Evolutionary conservation across 2,797 vertebrate genomes (phyloP), one percentile per base, ranked within the genome.

Genomic region (Anableps anableps): DNA sequence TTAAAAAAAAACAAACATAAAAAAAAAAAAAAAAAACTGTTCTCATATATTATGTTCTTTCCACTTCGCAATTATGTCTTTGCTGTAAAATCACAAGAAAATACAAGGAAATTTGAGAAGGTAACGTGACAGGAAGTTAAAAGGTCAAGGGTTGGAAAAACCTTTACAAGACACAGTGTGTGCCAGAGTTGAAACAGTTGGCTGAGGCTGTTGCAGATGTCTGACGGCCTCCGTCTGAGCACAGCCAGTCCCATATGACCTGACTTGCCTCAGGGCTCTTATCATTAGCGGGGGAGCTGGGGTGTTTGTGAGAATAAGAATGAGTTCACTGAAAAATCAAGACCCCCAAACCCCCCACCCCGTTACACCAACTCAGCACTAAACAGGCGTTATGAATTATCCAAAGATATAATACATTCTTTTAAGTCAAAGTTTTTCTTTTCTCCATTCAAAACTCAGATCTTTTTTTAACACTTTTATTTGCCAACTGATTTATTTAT

Each of bases 281-380:
- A 90, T 92, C 89, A 94, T 93, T 91, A 94, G 91, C 75, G 80
- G 77, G 68, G 84, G 83, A 85, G 84, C 72, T 75, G 66, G 83
- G 84, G 88, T 86, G 88, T 87, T 83, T 78, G 80, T 89, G 88
- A 91, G 88, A 88, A 92, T 88, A 91, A 81, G 86, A 91, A 93
- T 91, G 88, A 91, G 94, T 95, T 95, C 92, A 93, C 71, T 45
- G 80, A 88, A 79, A 91, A 94, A 92, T 94, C 93, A 94, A 77
- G 81, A 89, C 78, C 84, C 74, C 41, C 58, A 64, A 43, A 50
- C 58, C 9, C 78, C n/a, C 53, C 29, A 31, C 66, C 8, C 81
- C 17, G 38, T 85, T 71, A 62, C 75, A 80, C 64, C 41, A 84
- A 79, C 79, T 80, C 70, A 41, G 36, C 50, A 23, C 36, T 16